Base-by-base conservation (phyloP, 1,140 invertebrate species). In the Drosophila tropicalis region DNA sequence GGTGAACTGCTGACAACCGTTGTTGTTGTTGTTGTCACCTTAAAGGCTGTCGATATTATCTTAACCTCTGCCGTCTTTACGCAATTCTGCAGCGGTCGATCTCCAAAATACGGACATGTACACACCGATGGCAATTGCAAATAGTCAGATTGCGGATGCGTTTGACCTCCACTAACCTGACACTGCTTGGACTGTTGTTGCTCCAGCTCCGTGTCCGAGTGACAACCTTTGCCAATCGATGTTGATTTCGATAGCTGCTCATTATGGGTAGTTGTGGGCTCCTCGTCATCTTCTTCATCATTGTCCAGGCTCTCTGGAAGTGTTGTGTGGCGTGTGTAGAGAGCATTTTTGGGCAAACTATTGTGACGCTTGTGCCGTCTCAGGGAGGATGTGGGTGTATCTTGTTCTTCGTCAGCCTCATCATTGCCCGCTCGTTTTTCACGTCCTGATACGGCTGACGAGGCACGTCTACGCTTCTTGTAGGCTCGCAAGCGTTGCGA, bases 41-140 rank as follows among this genome's bases (percentile, higher is more conserved):
- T 85, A 47, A 91, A 91, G 2, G 73, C 79, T 5, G 91, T 85
- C 5, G 94, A 93, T 2, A 94, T 92, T 1, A 94, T 94, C 70
- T 94, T 94, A 1, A 94, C 92, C 76, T 94, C 94, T 2, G 92
- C 83, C 1, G 91, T 85, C 56, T 92, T 92, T 6, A 90, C 67
- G n/a, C 84, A 87, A 58, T 79, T 90, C 40, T 84, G 92, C 19
- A 93, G 92, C 58, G 87, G 94, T 63, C 93, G 93, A 69, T 95
- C 94, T 0, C 95, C 95, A 79, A 97, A 96, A 77, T 96, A 96
- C 0, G 96, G 95, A 80, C 96, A 96, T 0, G 95, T 96, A 89
- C 96, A 97, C 0, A 95, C 95, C 2, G 95, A 95, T 1, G 95
- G 95, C 32, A 96, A 79, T 9, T 94, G 91, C 25, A 95, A 79